Evolutionary conservation across 1,140 invertebrate species (phyloP).

Genomic region (Prorops nasuta): DNA sequence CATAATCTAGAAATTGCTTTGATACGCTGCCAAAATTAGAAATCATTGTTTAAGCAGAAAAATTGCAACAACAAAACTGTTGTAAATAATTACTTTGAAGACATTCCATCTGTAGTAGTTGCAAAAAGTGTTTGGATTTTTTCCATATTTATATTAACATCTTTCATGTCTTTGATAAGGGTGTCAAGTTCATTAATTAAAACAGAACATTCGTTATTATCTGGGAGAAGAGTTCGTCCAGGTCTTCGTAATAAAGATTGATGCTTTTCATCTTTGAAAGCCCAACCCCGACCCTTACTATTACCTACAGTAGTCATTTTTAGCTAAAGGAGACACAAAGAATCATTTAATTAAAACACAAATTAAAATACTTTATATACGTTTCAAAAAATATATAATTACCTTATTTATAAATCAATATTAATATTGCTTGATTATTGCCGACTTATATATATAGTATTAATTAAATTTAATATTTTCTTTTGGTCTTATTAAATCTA

Average conservation of each 20-base stretch:
- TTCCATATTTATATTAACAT: background rate
- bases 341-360: too few relatives aligned
- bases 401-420: too few relatives aligned
- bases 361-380: too few relatives aligned
- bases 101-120: background rate
- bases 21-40: conserved; percentile 12
- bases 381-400: too few relatives aligned
- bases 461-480: too few relatives aligned
- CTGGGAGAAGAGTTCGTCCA: conserved; percentile 5
- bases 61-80: background rate
- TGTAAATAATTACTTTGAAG: background rate
- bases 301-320: conserved; percentile 14
- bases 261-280: conserved; percentile 7
- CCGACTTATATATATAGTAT: too few relatives aligned
- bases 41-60: background rate
- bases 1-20: conserved; percentile 19
- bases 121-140: background rate
- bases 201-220: background rate
- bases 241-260: conserved; percentile 12
- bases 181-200: conserved; percentile 9
- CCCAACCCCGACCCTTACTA: conserved; percentile 19
- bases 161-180: conserved; percentile 3
- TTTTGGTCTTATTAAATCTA: too few relatives aligned
- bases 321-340: too few relatives aligned
- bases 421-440: too few relatives aligned